A percentile compares a stretch with the other conserved stretches of the same genome.
Evolutionary conservation across 2,113 vertebrate species (phyloP).

Genomic region (Crotalus helleri): DNA sequence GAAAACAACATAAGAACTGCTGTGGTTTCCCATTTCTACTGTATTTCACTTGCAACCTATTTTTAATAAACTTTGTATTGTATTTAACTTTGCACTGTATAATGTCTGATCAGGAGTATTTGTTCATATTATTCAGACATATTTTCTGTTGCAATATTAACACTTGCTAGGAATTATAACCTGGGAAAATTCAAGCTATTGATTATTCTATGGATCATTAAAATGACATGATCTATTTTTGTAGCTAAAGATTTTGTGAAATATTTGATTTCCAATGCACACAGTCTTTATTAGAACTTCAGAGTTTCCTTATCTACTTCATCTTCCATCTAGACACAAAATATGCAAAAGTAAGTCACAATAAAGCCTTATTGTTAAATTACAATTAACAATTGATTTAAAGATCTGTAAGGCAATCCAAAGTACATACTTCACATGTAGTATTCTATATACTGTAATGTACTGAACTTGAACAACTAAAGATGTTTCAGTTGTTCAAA

Average conservation of each 20-base stretch:
- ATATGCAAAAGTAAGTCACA: background rate
- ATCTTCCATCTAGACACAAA: background rate
- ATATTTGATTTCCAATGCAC: background rate
- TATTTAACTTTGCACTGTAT: slow-evolving; percentile 77
- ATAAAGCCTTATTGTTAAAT: background rate
- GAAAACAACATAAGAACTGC: slow-evolving; percentile 70
- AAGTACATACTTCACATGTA: background rate
- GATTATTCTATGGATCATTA: background rate
- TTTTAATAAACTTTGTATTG: slow-evolving; percentile 85
- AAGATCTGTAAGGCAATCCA: background rate
- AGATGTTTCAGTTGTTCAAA: background rate
- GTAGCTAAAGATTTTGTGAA: background rate
- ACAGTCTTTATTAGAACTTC: background rate
- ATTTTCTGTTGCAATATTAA: rapidly evolving
- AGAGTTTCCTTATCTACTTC: background rate
- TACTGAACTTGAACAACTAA: background rate
- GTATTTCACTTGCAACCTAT: slow-evolving; percentile 80
- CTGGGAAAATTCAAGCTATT: background rate
- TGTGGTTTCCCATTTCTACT: slow-evolving; percentile 81
- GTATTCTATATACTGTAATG: background rate
- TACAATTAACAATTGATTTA: background rate
- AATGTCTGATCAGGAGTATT: slow-evolving; percentile 39
- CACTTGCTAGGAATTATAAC: slow-evolving; percentile 2
- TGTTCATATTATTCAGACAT: slow-evolving; percentile 22
- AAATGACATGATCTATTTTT: background rate